Evolutionary conservation across 2,797 vertebrate species (phyloP).

Genomic region (Hemibagrus guttatus): DNA sequence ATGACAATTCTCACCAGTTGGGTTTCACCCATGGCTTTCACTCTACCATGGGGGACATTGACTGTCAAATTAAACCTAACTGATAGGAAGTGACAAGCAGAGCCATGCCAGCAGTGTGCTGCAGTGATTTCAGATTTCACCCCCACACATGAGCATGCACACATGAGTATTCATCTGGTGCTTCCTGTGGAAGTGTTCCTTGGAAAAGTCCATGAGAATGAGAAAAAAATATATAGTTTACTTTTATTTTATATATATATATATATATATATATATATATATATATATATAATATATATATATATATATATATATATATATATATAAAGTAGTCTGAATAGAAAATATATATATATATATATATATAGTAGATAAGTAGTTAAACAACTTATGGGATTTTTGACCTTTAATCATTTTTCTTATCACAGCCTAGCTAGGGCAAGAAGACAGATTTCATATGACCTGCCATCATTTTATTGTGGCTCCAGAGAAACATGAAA

Average conservation of each 20-base stretch:
- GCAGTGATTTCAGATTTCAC: slow-evolving; percentile 8
- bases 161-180: not conserved
- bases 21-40: not conserved
- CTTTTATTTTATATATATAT: no score
- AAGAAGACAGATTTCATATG: not conserved
- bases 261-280: no score
- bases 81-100: slow-evolving; percentile 35
- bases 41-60: not conserved
- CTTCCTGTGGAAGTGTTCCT: not conserved
- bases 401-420: not conserved
- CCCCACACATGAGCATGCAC: not conserved
- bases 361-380: not conserved
- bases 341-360: no score
- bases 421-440: not conserved
- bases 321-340: no score
- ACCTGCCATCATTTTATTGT: not conserved
- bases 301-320: no score
- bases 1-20: not conserved
- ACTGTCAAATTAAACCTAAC: slow-evolving; percentile 30
- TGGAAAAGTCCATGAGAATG: not conserved
- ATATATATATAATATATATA: no score
- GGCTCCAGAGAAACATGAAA: not conserved
- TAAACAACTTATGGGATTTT: not conserved
- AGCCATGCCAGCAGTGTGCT: slow-evolving; percentile 8
- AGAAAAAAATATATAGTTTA: not conserved